phyloP scores from a whole-genome alignment of 2,113 vertebrate species.

The Spermophilus dauricus region DNA sequence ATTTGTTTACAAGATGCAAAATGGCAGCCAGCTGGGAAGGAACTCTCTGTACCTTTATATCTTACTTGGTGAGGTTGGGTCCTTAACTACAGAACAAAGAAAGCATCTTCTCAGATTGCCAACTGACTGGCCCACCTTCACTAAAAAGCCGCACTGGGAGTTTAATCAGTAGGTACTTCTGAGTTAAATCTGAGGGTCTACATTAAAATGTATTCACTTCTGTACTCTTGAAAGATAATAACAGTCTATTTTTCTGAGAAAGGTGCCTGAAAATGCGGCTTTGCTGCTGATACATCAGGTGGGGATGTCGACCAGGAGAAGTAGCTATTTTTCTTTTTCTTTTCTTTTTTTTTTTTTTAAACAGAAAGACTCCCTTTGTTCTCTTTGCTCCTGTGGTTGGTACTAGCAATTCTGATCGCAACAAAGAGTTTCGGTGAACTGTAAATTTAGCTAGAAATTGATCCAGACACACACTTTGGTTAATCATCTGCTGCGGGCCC shows the following conservation, averaged over 20 bases:
- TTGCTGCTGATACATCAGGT: conserved; percentile 37
- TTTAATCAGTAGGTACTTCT: conserved; percentile 58
- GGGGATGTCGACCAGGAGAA: not conserved
- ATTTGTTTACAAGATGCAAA: conserved; percentile 56
- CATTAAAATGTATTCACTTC: conserved; percentile 63
- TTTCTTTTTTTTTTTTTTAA: not conserved
- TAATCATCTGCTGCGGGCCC: not conserved
- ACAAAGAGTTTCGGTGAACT: conserved; percentile 67
- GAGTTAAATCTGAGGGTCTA: conserved; percentile 63
- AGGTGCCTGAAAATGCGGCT: conserved; percentile 56
- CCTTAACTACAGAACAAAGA: not conserved
- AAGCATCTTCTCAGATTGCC: conserved; percentile 45
- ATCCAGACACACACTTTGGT: conserved; percentile 56
- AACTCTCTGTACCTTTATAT: not conserved
- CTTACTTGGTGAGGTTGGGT: not conserved
- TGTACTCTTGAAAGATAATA: conserved; percentile 56
- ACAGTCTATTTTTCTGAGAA: conserved; percentile 72
- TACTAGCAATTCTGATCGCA: conserved; percentile 65
- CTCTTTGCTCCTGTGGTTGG: not conserved
- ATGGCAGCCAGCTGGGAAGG: not conserved
- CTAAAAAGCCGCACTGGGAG: not conserved
- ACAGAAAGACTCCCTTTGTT: conserved; percentile 60
- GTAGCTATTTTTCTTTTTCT: not conserved
- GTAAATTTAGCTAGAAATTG: conserved; percentile 56
- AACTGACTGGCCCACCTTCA: not conserved